Conservation (phyloP, 1,140 invertebrate species). For the Steinernema feltiae region DNA sequence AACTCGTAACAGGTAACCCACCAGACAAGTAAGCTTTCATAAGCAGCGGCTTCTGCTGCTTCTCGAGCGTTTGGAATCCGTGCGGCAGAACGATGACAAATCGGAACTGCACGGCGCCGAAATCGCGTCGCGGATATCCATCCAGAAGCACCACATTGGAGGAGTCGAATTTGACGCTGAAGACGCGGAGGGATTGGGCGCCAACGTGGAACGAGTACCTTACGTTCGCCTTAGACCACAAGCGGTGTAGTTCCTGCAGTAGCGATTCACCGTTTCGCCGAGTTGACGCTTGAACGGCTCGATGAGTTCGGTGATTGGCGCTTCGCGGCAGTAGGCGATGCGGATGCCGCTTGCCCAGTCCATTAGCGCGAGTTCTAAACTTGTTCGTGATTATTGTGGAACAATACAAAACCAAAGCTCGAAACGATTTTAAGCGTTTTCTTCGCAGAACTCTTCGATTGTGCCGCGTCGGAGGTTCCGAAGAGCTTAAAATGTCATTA, state of each 20-base stretch:
- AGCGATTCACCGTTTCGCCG: constrained; percentile 29
- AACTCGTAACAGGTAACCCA: not conserved
- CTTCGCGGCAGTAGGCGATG: constrained; percentile 2
- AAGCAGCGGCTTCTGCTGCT: constrained; percentile 32
- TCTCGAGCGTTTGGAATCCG: constrained; percentile 8
- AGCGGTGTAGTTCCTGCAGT: constrained; percentile 33
- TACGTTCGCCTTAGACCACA: constrained; percentile 33
- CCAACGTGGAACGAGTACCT: not conserved
- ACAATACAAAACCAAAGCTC: not conserved
- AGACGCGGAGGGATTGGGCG: not conserved
- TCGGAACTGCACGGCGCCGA: constrained; percentile 24
- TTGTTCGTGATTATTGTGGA: too few relatives aligned
- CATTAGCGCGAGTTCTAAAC: not conserved
- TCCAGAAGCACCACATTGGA: constrained; percentile 30
- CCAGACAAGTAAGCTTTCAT: constrained; percentile 27
- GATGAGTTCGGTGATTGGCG: constrained; percentile 29
- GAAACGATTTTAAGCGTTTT: too few relatives aligned
- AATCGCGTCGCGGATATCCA: constrained; percentile 34
- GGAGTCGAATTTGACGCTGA: constrained; percentile 25
- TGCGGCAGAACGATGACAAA: constrained; percentile 34
- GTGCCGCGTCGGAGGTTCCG: too few relatives aligned
- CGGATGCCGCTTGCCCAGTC: not conserved
- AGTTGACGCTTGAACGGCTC: constrained; percentile 28
- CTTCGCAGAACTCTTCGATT: too few relatives aligned
- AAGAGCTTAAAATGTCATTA: too few relatives aligned